Evolutionary conservation across 2,888 invertebrate genomes (phyloP), one percentile per base, ranked within the genome.

Genomic region (Ochropleura leucogaster): DNA sequence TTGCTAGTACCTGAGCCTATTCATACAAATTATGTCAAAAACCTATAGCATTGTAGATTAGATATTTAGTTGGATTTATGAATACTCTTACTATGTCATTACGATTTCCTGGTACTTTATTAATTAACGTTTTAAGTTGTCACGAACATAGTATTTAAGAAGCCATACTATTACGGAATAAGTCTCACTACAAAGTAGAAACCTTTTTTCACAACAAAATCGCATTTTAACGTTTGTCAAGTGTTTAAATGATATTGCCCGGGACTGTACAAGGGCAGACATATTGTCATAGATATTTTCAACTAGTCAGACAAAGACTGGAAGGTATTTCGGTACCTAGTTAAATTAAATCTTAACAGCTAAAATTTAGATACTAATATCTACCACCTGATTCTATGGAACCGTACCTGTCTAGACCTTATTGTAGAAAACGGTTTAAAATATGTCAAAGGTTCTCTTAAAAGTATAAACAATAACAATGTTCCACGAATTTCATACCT

Each of bases 391-490:
- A 77, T 51, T 60, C 12, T 14, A 4, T 0, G 30, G 30, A 30
- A 30, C 30, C 30, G 4, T 49, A 49, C 7, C 16, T 12, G n/a
- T 44, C 49, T 75, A 53, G 46, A 69, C 18, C 53, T 0, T n/a
- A 46, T n/a, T 10, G 20, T 1, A 44, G 18, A 49, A 9, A 18
- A 18, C 44, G 49, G 7, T n/a, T 14, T 6, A 44, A 53, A 62
- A 71, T 49, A 51, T 42, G 53, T 44, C 44, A 44, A 57, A 69
- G n/a, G n/a, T 68, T 66, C 9, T 10, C 47, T 9, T 20, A n/a
- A 66, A 40, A 74, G 46, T 30, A 8, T 12, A 10, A 55, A 51
- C 30, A 44, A 51, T 63, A 49, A 57, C 46, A 53, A 30, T 62
- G 66, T 69, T 30, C 5, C 46, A 47, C 0, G n/a, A 47, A 47